Base-by-base conservation (phyloP, 2,888 invertebrate species). In the Penaeus monodon region DNA sequence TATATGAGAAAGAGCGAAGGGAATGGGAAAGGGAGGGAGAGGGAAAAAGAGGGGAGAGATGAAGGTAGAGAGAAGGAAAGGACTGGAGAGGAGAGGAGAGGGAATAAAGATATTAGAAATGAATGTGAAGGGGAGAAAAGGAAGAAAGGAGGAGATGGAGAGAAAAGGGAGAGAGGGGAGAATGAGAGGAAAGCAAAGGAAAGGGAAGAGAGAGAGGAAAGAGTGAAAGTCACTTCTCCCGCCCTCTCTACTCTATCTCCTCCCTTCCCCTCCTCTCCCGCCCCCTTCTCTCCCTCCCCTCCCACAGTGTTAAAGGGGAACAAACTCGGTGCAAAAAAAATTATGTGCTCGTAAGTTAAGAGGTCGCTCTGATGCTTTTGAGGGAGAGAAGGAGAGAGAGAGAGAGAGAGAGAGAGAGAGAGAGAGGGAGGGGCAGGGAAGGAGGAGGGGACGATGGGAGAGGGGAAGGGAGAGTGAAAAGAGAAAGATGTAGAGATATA, bases 391-490 rank as follows among this genome's bases (percentile, higher is more conserved):
- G 27, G 33, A 70, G 70, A 70, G 70, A 70, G 70, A 70, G 70
- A 70, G 70, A 70, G 70, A 70, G 70, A 70, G 70, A 70, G 70
- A 27, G 70, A 70, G 70, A 70, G 70, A n/a, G 29, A n/a, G 24
- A 70, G 27, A 12, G 27, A 66, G 27, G 8, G 27, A 27, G 27
- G 8, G 24, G 20, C 8, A 27, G 27, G 66, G 22, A 70, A 33
- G 33, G 70, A 70, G n/a, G 33, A 70, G 10, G 33, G n/a, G 33
- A 17, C 4, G n/a, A 0, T 27, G 33, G 70, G 33, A 20, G 33
- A 33, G 33, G 70, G 33, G 29, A n/a, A 33, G 33, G 70, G 33
- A 33, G 33, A 33, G 29, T 14, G 33, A 33, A 70, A 33, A 70
- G 70, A 70, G 70, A 27, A 24, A 70, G 70, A 70, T 27, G 33